Evolutionary conservation across 2,797 vertebrate genomes (phyloP), one percentile per base, ranked within the genome.

Genomic region (Poeciliopsis paucimaculata): DNA sequence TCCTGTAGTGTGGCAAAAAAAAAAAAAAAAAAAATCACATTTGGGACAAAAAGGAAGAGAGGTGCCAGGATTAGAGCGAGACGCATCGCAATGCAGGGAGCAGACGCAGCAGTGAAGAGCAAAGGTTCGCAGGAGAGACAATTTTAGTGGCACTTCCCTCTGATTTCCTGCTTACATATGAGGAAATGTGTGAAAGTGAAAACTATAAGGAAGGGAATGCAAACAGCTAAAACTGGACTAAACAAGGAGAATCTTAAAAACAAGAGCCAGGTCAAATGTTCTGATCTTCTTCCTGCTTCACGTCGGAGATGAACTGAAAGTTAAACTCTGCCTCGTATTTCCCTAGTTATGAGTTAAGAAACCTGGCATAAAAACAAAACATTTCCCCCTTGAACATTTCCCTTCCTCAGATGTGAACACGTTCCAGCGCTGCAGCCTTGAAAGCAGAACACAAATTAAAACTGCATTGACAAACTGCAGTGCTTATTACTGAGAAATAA

Each of bases 1-100:
- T 57, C 86, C 89, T 78, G 84, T 20, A 26, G 85, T 46, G 88
- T 73, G 49, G n/a, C 15, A 53, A 49, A 26, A 66, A 80, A 43
- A 53, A n/a, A n/a, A 46, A 23, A 55, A 79, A 34, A 79, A 71
- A 55, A 23, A 84, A 80, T 77, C 18, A 7, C 77, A 76, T 78
- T 46, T 71, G 47, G 64, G 71, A 51, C 47, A 77, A 55, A 53
- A 31, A 75, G 18, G 36, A 23, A 39, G n/a, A 60, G 57, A 82
- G 45, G 72, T 72, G 60, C 82, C 43, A 55, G 57, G 60, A 74
- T 60, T 60, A 47, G 78, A 80, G 72, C 23, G 0, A n/a, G 72
- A 20, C 66, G 28, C 1, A 57, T 16, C 53, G 70, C 79, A 76
- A 74, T 1, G 0, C n/a, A 36, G 23, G 73, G 60, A 76, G 47